Evolutionary conservation across 2,113 vertebrate genomes (phyloP), one percentile per base, ranked within the genome.

Genomic region (Phyllopteryx taeniolatus): DNA sequence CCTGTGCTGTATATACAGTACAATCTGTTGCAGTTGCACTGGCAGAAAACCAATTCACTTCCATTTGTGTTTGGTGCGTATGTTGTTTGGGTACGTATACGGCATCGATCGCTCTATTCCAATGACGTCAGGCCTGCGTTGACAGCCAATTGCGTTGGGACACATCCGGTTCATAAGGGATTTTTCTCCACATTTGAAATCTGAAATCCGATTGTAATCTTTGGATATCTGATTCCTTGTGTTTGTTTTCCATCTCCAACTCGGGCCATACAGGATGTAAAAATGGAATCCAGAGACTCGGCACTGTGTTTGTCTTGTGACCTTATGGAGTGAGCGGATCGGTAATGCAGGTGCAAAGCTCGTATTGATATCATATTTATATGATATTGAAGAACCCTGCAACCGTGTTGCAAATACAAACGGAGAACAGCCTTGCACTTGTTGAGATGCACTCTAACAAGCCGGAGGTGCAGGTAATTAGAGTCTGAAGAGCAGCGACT

Each of bases 401-500:
- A 61, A 47, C 49, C 53, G 20, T 13, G 14, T 71, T 62, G 5
- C 56, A 51, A 71, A 60, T 44, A 44, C 19, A 67, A 69, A 17
- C 35, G 31, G 42, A 44, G n/a, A 35, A 31, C 12, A 39, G 27
- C 14, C 43, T 3, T 6, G 19, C 15, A 17, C 56, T 42, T 44
- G 39, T 59, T 64, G 63, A 53, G 62, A 51, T 66, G 61, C 39
- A 56, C 62, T 67, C 15, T 13, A 66, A 20, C 11, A 49, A 61
- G 78, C 12, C 22, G 4, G 19, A 44, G 31, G 54, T 43, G 8
- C 74, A 35, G 17, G 53, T 69, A 35, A 81, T 80, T 77, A 54
- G 9, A 73, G 62, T 67, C 71, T 71, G 67, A 11, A 27, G 62
- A 69, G 63, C 27, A 75, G 56, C 51, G 57, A 19, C 80, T 66